Evolutionary conservation across 2,113 vertebrate genomes (phyloP), one percentile per base, ranked within the genome.

Genomic region (Sander lucioperca): DNA sequence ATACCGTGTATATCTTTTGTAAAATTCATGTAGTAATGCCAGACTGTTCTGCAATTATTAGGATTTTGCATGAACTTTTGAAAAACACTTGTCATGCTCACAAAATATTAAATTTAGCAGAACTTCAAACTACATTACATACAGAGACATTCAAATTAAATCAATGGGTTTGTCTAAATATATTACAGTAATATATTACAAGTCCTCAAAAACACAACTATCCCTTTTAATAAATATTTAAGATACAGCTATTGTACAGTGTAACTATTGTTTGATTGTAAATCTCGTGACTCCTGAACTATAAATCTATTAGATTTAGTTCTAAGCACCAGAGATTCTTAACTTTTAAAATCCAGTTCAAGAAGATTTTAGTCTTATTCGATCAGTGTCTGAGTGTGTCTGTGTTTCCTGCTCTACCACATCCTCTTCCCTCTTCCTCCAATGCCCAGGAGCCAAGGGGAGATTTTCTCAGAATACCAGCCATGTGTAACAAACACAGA

Each of bases 381-480:
- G 43, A 56, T 80, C 33, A 43, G 50, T 30, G 72, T 77, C 43
- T 25, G 30, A 45, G 36, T 70, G 63, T 65, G 61, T 82, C 58
- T 45, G n/a, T 27, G 50, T 83, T 85, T 87, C 87, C 74, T 83
- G 48, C 65, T 58, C 36, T 27, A 61, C 48, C 53, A 48, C 75
- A 25, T 76, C 74, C 67, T 56, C 82, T n/a, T 78, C 66, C 81
- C 53, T 62, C 81, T 80, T 83, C 65, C n/a, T 85, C 58, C 9
- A 72, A 47, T 83, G 83, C 83, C 86, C 82, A 50, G 77, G 59
- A 93, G 89, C 87, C 61, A 86, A 89, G 74, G 25, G 80, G 79
- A 82, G 79, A 72, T 83, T 90, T 93, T 94, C 91, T 90, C 77
- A 89, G 90, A 93, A 93, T 47, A 79, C 45, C 43, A 23, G 56